Conservation (phyloP, 1,140 invertebrate genomes). For the Pseudomyrmex cubaensis region DNA sequence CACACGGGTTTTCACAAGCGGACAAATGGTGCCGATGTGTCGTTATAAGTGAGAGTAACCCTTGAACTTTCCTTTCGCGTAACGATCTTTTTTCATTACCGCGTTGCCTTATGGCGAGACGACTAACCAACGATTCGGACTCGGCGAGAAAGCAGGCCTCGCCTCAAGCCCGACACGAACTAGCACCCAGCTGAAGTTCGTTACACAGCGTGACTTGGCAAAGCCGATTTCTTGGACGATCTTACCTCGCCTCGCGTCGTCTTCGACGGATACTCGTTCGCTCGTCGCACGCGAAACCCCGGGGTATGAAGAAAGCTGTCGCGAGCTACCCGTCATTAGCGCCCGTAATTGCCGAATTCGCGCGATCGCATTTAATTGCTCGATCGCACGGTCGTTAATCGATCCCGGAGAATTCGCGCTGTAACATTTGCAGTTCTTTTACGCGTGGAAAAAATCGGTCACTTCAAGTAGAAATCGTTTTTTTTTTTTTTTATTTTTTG, state of each 20-base stretch:
- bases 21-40: slow-evolving; percentile 35
- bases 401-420: slow-evolving; percentile 48
- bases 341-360: slow-evolving; percentile 74
- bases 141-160: slow-evolving; percentile 67
- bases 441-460: not conserved
- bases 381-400: slow-evolving; percentile 55
- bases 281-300: slow-evolving; percentile 16
- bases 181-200: slow-evolving; percentile 77
- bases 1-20: not conserved
- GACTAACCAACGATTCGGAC: slow-evolving; percentile 66
- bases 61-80: slow-evolving; percentile 66
- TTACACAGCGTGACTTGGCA: slow-evolving; percentile 83
- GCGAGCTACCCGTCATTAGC: slow-evolving; percentile 70
- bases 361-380: slow-evolving; percentile 69
- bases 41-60: slow-evolving; percentile 40
- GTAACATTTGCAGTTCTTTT: slow-evolving; percentile 42
- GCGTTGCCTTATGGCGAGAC: slow-evolving; percentile 63
- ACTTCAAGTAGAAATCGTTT: not conserved
- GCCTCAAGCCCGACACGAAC: slow-evolving; percentile 28
- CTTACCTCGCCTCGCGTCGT: slow-evolving; percentile 57
- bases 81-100: slow-evolving; percentile 63
- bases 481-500: not conserved
- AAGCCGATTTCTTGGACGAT: slow-evolving; percentile 71
- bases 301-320: slow-evolving; percentile 50
- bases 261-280: slow-evolving; percentile 42